Evolutionary conservation across 2,797 vertebrate species (phyloP).

Genomic region (Lerista edwardsae): DNA sequence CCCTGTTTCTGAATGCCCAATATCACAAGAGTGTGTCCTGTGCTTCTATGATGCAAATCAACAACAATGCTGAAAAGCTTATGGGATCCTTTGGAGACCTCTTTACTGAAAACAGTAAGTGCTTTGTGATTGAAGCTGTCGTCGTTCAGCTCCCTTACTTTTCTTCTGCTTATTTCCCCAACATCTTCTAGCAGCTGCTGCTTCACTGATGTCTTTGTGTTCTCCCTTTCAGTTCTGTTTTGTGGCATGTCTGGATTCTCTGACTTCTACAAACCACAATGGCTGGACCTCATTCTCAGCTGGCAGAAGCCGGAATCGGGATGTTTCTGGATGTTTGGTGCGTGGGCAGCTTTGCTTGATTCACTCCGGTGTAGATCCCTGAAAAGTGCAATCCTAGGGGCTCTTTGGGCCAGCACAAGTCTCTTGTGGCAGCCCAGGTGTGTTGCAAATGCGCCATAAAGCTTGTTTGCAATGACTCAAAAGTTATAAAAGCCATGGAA

Average conservation of each 20-base stretch:
- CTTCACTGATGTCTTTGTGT: neutral
- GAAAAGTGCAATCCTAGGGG: too few relatives aligned
- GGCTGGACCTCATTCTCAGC: constrained; percentile 84
- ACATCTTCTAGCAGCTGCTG: neutral
- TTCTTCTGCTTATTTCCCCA: neutral
- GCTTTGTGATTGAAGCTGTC: neutral
- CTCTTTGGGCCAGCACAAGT: too few relatives aligned
- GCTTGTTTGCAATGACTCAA: too few relatives aligned
- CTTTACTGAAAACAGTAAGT: constrained; percentile 90
- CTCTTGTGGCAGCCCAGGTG: too few relatives aligned
- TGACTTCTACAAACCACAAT: constrained; percentile 84
- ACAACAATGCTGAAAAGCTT: constrained; percentile 75
- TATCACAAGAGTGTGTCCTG: constrained; percentile 85
- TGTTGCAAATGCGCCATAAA: too few relatives aligned
- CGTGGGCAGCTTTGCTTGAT: constrained; percentile 54
- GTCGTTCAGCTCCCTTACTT: neutral
- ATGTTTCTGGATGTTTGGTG: constrained; percentile 85
- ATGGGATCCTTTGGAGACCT: constrained; percentile 76
- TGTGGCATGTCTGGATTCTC: constrained; percentile 87
- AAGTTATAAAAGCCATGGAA: too few relatives aligned
- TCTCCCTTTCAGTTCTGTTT: constrained; percentile 79
- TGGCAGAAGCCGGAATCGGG: constrained; percentile 82
- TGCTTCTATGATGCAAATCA: constrained; percentile 89
- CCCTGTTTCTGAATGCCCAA: constrained; percentile 73
- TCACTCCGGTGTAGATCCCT: too few relatives aligned